These are phyloP conservation scores for Eucidaris tribuloides DNA, from an alignment of 35 echinoderm and acorn worm species.

Conservation along the genomic window DNA sequence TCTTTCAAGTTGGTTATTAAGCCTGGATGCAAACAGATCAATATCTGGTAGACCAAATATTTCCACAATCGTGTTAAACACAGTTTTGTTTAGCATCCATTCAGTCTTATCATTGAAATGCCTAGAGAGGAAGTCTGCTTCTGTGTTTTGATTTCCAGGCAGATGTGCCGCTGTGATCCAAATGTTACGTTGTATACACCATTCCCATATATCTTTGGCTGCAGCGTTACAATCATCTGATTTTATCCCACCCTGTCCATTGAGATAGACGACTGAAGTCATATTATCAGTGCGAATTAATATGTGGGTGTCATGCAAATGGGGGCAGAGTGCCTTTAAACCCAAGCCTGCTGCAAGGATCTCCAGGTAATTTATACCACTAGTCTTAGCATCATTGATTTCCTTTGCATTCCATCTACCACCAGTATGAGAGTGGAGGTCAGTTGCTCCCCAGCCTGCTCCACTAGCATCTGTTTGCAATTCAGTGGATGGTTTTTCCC, in stretches of 20 bases:
- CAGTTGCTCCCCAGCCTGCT: neutral
- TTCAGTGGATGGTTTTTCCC: neutral
- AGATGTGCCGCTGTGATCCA: conserved; percentile 61
- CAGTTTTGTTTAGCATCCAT: conserved; percentile 32
- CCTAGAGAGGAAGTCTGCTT: conserved; percentile 54
- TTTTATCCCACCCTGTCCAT: conserved; percentile 53
- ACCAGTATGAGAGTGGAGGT: neutral
- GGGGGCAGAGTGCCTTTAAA: conserved; percentile 47
- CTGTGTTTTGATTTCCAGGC: conserved; percentile 39
- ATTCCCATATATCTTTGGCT: conserved; percentile 63
- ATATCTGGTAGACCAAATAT: conserved; percentile 22
- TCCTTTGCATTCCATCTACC: neutral
- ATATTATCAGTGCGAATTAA: conserved; percentile 51
- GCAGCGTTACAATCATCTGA: conserved; percentile 57
- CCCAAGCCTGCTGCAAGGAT: conserved; percentile 38
- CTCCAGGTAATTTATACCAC: conserved; percentile 53
- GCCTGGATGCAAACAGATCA: conserved; percentile 64
- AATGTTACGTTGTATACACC: conserved; percentile 56
- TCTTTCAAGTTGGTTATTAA: neutral
- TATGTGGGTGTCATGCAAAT: conserved; percentile 32
- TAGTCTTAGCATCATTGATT: conserved; percentile 30
- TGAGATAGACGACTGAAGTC: conserved; percentile 64
- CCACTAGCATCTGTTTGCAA: neutral
- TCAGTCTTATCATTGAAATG: conserved; percentile 34
- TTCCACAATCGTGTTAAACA: conserved; percentile 26